Conservation (phyloP, 2,797 vertebrate genomes). For the Tangara arthus region DNA sequence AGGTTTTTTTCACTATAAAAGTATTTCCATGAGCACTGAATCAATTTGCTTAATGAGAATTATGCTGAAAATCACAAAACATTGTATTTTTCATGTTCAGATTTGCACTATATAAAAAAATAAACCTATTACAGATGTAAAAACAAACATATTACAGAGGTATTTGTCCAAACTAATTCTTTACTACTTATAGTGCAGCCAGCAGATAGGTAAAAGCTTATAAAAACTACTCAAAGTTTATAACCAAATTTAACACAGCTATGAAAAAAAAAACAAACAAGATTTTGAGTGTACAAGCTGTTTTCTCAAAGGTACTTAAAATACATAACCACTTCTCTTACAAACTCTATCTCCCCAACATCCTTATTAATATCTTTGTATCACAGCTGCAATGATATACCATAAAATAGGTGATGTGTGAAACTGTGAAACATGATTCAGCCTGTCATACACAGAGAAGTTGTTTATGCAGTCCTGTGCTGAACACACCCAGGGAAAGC, state of each 20-base stretch:
- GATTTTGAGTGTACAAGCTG: neutral
- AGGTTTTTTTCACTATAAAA: neutral
- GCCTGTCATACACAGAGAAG: neutral
- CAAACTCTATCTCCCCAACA: neutral
- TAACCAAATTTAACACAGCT: neutral
- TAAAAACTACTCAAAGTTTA: conserved; percentile 3
- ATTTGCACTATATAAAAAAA: conserved; percentile 34
- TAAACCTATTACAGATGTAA: conserved; percentile 26
- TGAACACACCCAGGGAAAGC: neutral
- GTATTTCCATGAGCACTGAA: neutral
- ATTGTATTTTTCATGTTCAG: conserved; percentile 13
- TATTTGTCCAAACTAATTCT: conserved; percentile 44
- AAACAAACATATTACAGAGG: conserved; percentile 39
- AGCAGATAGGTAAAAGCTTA: conserved; percentile 19
- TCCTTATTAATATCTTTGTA: neutral
- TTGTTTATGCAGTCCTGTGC: neutral
- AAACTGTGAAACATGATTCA: conserved; percentile 11
- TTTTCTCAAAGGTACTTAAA: neutral
- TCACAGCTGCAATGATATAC: neutral
- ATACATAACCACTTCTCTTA: neutral
- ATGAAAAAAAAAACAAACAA: neutral
- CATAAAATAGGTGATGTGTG: neutral
- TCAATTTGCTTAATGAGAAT: conserved; percentile 9
- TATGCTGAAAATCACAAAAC: neutral
- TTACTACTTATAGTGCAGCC: conserved; percentile 24